Conservation (phyloP, 1,140 invertebrate species). For the Hypsibius dujardini region DNA sequence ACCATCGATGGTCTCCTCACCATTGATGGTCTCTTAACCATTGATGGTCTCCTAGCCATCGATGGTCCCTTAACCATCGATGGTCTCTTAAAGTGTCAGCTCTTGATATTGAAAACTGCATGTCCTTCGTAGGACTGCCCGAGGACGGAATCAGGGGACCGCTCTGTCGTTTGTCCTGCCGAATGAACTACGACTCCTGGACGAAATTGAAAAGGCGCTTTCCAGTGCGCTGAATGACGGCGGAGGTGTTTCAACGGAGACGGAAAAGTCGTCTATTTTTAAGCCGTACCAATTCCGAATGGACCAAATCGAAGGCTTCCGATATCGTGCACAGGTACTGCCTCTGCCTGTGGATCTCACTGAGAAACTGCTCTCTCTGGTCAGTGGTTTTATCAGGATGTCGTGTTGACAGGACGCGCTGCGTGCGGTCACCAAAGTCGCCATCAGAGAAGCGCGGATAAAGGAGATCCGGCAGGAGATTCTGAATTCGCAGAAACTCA, state of each 20-base stretch:
- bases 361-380: slow-evolving; percentile 20
- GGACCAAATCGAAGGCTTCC: slow-evolving; percentile 84
- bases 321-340: slow-evolving; percentile 56
- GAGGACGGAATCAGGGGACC: slow-evolving; percentile 77
- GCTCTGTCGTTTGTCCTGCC: slow-evolving; percentile 79
- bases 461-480: slow-evolving; percentile 91
- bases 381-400: slow-evolving; percentile 20
- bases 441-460: slow-evolving; percentile 72
- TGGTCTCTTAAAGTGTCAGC: no score
- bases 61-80: no score
- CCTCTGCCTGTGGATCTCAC: no score
- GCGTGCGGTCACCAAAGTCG: slow-evolving; percentile 74
- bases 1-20: no score
- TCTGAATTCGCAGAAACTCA: slow-evolving; percentile 74
- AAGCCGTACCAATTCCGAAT: slow-evolving; percentile 82
- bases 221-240: slow-evolving; percentile 26
- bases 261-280: slow-evolving; percentile 29
- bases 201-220: slow-evolving; percentile 55
- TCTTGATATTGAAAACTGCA: background rate
- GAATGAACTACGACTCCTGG: slow-evolving; percentile 53
- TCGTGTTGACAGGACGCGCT: slow-evolving; percentile 54
- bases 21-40: no score
- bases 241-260: slow-evolving; percentile 20
- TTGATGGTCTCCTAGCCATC: no score
- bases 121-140: slow-evolving; percentile 47